These are phyloP conservation scores for Episyrphus balteatus DNA, from an alignment of 1,140 invertebrate species.

Conservation along the genomic window DNA sequence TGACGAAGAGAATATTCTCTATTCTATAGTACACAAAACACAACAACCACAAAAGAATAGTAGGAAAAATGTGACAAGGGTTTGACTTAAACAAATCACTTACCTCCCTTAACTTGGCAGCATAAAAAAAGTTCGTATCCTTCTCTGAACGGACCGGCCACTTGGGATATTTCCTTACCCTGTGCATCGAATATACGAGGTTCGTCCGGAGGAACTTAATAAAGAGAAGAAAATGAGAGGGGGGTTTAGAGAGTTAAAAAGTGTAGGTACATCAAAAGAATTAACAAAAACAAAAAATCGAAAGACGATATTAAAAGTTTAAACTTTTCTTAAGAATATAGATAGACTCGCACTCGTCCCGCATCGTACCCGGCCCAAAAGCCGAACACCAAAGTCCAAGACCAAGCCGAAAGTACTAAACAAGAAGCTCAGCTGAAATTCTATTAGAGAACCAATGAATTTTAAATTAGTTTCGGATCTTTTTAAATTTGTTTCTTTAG, in stretches of 20 bases:
- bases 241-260: neutral
- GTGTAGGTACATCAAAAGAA: constrained; percentile 1
- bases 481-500: too few relatives aligned
- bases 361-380: too few relatives aligned
- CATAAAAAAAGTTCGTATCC: constrained; percentile 65
- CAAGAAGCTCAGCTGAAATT: neutral
- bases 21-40: too few relatives aligned
- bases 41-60: neutral
- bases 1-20: too few relatives aligned
- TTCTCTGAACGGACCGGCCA: constrained; percentile 72
- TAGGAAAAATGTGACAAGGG: neutral
- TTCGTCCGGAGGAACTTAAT: constrained; percentile 61
- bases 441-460: neutral
- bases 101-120: constrained; percentile 76
- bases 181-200: constrained; percentile 71
- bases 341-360: too few relatives aligned
- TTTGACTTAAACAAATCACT: constrained; percentile 25
- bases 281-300: neutral
- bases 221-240: constrained; percentile 13
- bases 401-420: too few relatives aligned
- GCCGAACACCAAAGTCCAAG: too few relatives aligned
- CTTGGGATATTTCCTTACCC: constrained; percentile 59
- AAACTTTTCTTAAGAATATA: neutral
- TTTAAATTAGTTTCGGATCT: neutral
- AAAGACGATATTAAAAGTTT: neutral